Conservation (phyloP, 2,113 vertebrate genomes). For the Sorex araneus region DNA sequence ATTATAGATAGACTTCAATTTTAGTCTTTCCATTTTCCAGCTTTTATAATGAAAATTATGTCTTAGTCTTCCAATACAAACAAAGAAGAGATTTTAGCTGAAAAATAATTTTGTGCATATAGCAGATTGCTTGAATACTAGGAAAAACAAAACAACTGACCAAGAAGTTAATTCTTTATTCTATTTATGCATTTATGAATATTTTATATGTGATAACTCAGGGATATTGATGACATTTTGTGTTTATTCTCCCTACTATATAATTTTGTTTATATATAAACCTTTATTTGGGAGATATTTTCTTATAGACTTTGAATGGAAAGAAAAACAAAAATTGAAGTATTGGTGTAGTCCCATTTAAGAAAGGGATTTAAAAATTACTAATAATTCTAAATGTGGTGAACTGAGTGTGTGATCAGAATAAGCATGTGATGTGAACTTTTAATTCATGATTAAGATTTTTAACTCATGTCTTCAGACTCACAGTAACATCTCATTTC, state of each 20-base stretch:
- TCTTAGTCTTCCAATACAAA: slow-evolving; percentile 73
- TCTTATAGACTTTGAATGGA: slow-evolving; percentile 49
- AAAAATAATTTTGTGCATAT: slow-evolving; percentile 27
- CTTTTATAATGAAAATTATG: slow-evolving; percentile 64
- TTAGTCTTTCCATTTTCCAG: not conserved
- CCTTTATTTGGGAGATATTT: not conserved
- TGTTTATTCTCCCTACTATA: not conserved
- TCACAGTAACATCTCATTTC: slow-evolving; percentile 57
- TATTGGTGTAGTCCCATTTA: slow-evolving; percentile 42
- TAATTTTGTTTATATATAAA: not conserved
- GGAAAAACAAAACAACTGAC: slow-evolving; percentile 26
- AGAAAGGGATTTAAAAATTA: slow-evolving; percentile 40
- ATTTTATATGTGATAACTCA: slow-evolving; percentile 50
- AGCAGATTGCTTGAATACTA: not conserved
- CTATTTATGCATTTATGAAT: slow-evolving; percentile 42
- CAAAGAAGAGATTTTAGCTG: slow-evolving; percentile 54
- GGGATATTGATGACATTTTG: not conserved
- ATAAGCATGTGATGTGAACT: too few species aligned
- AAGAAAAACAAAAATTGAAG: not conserved
- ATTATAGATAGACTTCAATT: slow-evolving; percentile 55
- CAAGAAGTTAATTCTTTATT: not conserved
- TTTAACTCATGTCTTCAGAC: slow-evolving; percentile 47
- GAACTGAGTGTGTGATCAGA: too few species aligned
- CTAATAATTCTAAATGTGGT: slow-evolving; percentile 14
- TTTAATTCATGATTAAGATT: slow-evolving; percentile 15